Conservation (phyloP, 2,113 vertebrate genomes). For the Clarias macrocephalus region DNA sequence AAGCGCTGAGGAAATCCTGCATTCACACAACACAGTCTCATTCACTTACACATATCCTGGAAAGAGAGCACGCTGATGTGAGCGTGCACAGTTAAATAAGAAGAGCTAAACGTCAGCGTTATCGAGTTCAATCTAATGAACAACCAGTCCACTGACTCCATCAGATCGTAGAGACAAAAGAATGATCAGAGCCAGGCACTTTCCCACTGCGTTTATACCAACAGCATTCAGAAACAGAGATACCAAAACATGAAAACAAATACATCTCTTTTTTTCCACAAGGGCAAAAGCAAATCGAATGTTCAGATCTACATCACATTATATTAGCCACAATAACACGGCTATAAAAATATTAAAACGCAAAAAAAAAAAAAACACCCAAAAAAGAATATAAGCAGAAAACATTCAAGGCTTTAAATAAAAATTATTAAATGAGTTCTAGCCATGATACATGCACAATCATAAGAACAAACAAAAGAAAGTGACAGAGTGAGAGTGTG, state of each 20-base stretch:
- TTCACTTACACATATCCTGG: too few species aligned
- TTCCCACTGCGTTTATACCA: not conserved
- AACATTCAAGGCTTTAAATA: not conserved
- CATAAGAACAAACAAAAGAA: not conserved
- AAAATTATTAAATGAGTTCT: not conserved
- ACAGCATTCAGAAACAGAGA: not conserved
- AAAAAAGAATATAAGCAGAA: not conserved
- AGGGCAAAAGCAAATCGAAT: not conserved
- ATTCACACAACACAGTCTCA: too few species aligned
- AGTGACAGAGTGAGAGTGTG: conserved; percentile 8
- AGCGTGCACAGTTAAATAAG: too few species aligned
- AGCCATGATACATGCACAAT: not conserved
- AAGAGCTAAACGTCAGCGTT: too few species aligned
- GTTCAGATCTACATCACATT: not conserved
- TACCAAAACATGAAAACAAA: not conserved
- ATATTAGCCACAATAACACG: not conserved
- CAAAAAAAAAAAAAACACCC: not conserved
- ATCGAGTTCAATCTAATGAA: too few species aligned
- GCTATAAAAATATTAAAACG: not conserved
- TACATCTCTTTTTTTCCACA: not conserved
- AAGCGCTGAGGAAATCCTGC: not conserved
- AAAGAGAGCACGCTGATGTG: too few species aligned
- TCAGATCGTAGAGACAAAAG: not conserved
- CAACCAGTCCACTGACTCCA: too few species aligned
- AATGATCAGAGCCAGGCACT: not conserved